A percentile compares a stretch with the other conserved stretches of the same genome.
Evolutionary conservation across 2,888 invertebrate genomes (phyloP).

Genomic region (Stenoptilia bipunctidactyla): DNA sequence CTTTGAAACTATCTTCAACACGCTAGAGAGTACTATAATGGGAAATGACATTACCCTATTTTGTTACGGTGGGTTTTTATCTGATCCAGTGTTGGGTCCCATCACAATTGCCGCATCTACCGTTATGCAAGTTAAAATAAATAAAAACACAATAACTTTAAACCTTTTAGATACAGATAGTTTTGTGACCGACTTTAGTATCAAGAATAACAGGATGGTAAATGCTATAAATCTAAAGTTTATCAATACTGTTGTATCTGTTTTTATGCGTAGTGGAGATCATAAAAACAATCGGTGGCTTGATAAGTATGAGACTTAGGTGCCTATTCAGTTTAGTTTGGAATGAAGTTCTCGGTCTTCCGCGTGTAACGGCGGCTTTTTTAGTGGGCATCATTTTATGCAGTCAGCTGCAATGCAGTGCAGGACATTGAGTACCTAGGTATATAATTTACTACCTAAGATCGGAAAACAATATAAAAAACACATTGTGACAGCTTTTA

Average conservation of each 20-base stretch:
- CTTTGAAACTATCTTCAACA: constrained; percentile 37
- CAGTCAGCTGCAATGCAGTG: too few species aligned
- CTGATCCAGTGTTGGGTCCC: constrained; percentile 29
- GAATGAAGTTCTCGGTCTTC: too few species aligned
- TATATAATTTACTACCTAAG: too few species aligned
- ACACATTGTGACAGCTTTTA: too few species aligned
- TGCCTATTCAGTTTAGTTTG: too few species aligned
- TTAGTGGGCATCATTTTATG: too few species aligned
- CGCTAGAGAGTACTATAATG: constrained; percentile 59
- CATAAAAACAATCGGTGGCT: background rate
- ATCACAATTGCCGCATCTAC: constrained; percentile 28
- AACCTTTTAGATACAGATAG: constrained; percentile 22
- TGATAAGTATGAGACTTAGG: too few species aligned
- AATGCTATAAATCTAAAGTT: constrained; percentile 38
- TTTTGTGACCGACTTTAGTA: constrained; percentile 43
- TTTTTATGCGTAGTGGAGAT: background rate
- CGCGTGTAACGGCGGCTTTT: too few species aligned
- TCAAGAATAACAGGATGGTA: constrained; percentile 31
- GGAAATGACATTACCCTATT: constrained; percentile 57
- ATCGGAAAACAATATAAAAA: too few species aligned
- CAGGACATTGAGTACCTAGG: too few species aligned
- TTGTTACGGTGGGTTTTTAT: constrained; percentile 36
- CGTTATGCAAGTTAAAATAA: constrained; percentile 25
- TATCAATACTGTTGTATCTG: constrained; percentile 27
- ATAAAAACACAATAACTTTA: constrained; percentile 18